These are phyloP conservation scores for Tetramorium parvispinum DNA, from an alignment of 1,140 invertebrate species.

Conservation along the genomic window DNA sequence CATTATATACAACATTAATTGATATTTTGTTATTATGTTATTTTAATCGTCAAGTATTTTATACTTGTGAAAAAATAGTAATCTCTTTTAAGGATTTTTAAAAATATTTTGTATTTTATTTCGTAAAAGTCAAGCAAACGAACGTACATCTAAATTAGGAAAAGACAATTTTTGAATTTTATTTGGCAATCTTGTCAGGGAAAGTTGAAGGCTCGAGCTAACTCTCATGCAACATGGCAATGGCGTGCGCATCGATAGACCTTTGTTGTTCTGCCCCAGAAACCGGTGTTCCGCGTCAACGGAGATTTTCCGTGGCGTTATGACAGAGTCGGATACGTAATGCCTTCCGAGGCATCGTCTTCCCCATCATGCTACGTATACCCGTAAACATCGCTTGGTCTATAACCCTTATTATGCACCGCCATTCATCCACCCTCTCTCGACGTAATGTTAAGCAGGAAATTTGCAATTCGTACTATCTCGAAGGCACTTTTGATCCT, in stretches of 20 bases:
- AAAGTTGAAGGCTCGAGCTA: not conserved
- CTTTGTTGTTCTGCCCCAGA: constrained; percentile 24
- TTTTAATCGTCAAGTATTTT: not conserved
- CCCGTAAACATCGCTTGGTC: constrained; percentile 33
- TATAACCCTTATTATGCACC: constrained; percentile 65
- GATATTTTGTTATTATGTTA: not conserved
- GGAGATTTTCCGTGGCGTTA: constrained; percentile 22
- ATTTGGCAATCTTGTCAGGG: not conserved
- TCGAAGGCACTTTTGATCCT: constrained; percentile 71
- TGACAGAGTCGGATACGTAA: constrained; percentile 4
- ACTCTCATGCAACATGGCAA: not conserved
- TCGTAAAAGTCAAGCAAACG: not conserved
- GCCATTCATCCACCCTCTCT: constrained; percentile 40
- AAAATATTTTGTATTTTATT: not conserved
- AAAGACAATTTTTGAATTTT: not conserved
- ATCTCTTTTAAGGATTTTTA: not conserved
- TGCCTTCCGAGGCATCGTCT: not conserved
- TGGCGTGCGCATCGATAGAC: constrained; percentile 3
- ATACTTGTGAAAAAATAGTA: not conserved
- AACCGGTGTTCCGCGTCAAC: constrained; percentile 30
- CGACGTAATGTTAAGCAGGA: constrained; percentile 59
- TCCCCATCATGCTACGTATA: not conserved
- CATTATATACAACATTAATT: not conserved
- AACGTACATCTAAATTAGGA: not conserved
- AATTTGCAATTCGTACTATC: constrained; percentile 76